Base-by-base conservation (phyloP, 2,888 invertebrate species). In the Pseudeuparius sepicola region DNA sequence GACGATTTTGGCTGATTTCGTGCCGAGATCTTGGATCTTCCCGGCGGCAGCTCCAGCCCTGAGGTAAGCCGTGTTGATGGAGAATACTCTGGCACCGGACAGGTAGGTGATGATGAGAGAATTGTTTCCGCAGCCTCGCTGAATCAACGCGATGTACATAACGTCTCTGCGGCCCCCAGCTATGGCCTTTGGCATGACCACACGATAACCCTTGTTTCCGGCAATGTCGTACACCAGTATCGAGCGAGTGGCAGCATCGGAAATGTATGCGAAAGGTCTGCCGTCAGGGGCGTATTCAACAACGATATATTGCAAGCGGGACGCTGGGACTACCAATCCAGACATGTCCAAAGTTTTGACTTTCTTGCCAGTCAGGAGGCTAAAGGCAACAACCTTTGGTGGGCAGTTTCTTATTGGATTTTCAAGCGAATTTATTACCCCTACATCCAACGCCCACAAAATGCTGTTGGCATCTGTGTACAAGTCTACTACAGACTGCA, bases 361-460 rank as follows among this genome's bases (percentile, higher is more conserved):
- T 9, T 78, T 58, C 59, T 77, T 75, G 29, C 70, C 69, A 12
- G 49, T 54, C 17, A 42, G 36, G 4, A 50, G 25, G 36, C 48
- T 49, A 14, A 54, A 36, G 6, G 48, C 53, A 14, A 55, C 46
- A 5, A 82, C 71, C 55, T 82, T 83, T 0, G 83, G 79, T 1
- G 73, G 67, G 48, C 80, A 79, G 7, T 71, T 68, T 34, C 75
- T 68, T 4, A 73, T 63, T 1, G 82, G 78, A 1, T 67, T 63
- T 38, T 74, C 73, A 36, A 81, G 49, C 0, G 77, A 75, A 44
- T 82, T 76, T 1, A 78, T 70, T 26, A 80, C 68, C 9, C 84
- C 84, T 7, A 68, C 70, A 52, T 84, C 83, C 40, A 84, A 59
- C 0, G 75, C 68, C 84, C 84, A 84, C 5, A 84, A 63, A 41